Conservation (phyloP, 2,797 vertebrate species). For the Alca torda region DNA sequence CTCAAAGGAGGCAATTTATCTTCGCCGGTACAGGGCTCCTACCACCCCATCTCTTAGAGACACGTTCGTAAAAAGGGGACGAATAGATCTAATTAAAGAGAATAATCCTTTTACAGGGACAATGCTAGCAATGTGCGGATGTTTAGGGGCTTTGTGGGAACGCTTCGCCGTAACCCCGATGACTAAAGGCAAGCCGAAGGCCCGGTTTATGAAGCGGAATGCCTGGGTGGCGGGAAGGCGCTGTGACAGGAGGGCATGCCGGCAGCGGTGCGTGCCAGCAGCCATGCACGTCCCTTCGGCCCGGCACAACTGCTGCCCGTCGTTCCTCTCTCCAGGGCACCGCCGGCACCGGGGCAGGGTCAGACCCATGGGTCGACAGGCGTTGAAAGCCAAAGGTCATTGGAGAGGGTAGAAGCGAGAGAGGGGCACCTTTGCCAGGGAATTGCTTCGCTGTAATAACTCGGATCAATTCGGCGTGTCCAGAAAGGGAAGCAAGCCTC, state of each 20-base stretch:
- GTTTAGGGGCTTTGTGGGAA: background rate
- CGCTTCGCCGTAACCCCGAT: background rate
- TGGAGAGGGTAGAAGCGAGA: rapidly evolving
- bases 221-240: background rate
- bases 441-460: rapidly evolving
- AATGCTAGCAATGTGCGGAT: background rate
- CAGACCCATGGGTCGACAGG: background rate
- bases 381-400: background rate
- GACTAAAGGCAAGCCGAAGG: background rate
- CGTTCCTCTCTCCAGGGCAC: background rate
- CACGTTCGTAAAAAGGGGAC: background rate
- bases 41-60: constrained; percentile 20
- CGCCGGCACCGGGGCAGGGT: background rate
- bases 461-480: background rate
- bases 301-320: background rate
- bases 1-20: constrained; percentile 61
- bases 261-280: background rate
- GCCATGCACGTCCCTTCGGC: background rate
- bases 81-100: background rate
- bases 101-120: constrained; percentile 15
- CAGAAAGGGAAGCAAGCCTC: background rate
- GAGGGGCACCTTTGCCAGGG: background rate
- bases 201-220: background rate
- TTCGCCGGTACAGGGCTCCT: background rate
- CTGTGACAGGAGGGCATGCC: background rate